phyloP scores from a whole-genome alignment of 2,797 vertebrate genomes.

The Ataeniobius toweri region DNA sequence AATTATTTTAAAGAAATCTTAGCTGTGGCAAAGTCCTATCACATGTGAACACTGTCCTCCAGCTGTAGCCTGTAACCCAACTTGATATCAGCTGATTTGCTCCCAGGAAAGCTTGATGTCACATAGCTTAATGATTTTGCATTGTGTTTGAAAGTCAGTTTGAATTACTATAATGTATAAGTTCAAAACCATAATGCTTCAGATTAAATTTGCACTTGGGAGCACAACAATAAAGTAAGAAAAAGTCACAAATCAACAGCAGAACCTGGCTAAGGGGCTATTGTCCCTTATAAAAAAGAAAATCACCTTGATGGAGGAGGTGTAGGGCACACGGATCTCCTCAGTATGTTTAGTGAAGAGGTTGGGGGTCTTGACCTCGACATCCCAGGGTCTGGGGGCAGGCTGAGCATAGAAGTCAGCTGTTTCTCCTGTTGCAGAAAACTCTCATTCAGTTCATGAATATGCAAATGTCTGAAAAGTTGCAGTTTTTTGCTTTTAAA shows the following conservation, averaged over 20 bases:
- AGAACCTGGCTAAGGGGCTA: neutral
- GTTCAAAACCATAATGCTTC: neutral
- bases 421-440: slow-evolving; percentile 62
- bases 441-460: neutral
- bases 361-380: slow-evolving; percentile 56
- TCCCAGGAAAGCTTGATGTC: neutral
- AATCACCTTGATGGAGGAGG: slow-evolving; percentile 76
- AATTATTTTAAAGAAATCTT: neutral
- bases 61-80: neutral
- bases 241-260: neutral
- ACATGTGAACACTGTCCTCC: neutral
- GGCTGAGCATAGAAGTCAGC: slow-evolving; percentile 75
- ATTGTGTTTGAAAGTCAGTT: neutral
- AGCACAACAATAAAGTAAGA: neutral
- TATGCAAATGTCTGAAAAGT: neutral
- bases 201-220: neutral
- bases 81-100: neutral
- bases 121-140: neutral
- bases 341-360: slow-evolving; percentile 65
- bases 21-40: neutral
- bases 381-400: slow-evolving; percentile 74
- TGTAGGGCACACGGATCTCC: slow-evolving; percentile 74
- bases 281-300: neutral
- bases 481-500: no score
- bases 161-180: neutral